Evolutionary conservation across 2,113 vertebrate species (phyloP).

Genomic region (Otis tarda): DNA sequence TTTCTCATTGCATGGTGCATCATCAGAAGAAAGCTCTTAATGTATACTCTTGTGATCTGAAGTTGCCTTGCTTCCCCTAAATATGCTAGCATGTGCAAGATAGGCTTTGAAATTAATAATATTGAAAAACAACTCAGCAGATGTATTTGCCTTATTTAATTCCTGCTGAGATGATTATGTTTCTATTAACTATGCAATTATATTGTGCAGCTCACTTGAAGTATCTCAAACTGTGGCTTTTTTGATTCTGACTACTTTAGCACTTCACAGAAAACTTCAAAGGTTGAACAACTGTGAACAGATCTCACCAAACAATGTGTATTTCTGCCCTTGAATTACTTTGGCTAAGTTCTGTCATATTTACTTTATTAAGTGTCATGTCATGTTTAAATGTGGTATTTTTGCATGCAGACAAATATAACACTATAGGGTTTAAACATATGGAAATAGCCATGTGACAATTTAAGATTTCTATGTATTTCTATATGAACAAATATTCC

Average conservation of each 20-base stretch:
- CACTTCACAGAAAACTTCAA: slow-evolving; percentile 60
- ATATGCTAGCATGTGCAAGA: slow-evolving; percentile 29
- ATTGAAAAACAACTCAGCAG: slow-evolving; percentile 70
- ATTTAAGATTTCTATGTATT: not conserved
- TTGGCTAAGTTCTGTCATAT: not conserved
- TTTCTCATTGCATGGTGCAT: slow-evolving; percentile 3
- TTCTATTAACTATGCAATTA: slow-evolving; percentile 77
- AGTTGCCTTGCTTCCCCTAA: slow-evolving; percentile 46
- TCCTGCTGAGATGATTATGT: slow-evolving; percentile 69
- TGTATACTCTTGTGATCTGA: slow-evolving; percentile 29
- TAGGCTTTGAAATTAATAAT: slow-evolving; percentile 69
- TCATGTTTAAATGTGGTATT: not conserved
- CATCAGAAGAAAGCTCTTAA: slow-evolving; percentile 51
- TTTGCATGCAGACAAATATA: not conserved
- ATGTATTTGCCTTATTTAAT: slow-evolving; percentile 67
- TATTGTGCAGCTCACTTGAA: slow-evolving; percentile 59
- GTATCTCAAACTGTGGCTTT: slow-evolving; percentile 67
- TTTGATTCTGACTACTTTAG: slow-evolving; percentile 49
- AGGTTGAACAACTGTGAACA: slow-evolving; percentile 27
- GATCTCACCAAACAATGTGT: slow-evolving; percentile 8
- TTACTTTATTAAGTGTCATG: not conserved
- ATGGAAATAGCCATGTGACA: not conserved
- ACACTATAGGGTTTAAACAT: not conserved
- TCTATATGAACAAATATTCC: not conserved
- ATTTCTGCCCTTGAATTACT: slow-evolving; percentile 4